Evolutionary conservation across 2,113 vertebrate species (phyloP), one percentile per base, ranked within the genome.

Genomic region (Osmerus mordax): DNA sequence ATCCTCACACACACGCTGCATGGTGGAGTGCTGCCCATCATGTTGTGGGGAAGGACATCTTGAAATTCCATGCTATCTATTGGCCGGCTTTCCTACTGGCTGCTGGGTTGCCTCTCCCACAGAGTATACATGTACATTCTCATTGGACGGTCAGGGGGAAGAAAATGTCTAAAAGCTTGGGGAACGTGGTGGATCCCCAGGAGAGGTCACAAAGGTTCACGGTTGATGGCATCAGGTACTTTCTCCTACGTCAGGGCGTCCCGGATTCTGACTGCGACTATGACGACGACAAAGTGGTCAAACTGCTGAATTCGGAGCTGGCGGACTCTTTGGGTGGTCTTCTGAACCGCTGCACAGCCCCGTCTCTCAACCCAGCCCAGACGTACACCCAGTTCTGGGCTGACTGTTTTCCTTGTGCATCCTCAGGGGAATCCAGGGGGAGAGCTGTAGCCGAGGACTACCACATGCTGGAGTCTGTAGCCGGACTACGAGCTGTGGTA

Each of bases 151-250:
- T 95, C 0, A 83, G 47, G 14, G 95, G 96, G 14, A 95, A 94
- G 81, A 99, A 99, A 88, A 99, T 99, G 97, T 99, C 97, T 47
- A 99, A 99, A 82, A 99, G 97, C 87, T 70, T 97, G 74, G 95
- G 96, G 8, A 99, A 99, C 0, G 94, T 97, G 71, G 83, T 98
- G 2, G 93, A 97, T 58, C 96, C 97, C 0, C 1, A 71, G 0
- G 80, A 90, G 19, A 92, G 92, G 11, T 70, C 94, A 0, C 79
- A 69, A 3, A 87, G 56, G 58, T 96, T 94, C 71, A 93, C 95
- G 0, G 86, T 90, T 23, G 97, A 99, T 0, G 97, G 97, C 0
- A 87, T 99, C 53, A 92, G 97, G 65, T 99, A 98, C 81, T 99
- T 98, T 28, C 93, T 99, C 13, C 92, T 99, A 5, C 91, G 96